These are phyloP conservation scores for Dicyrtoma fusca DNA, from an alignment of 2,888 invertebrate genomes.

Conservation along the genomic window DNA sequence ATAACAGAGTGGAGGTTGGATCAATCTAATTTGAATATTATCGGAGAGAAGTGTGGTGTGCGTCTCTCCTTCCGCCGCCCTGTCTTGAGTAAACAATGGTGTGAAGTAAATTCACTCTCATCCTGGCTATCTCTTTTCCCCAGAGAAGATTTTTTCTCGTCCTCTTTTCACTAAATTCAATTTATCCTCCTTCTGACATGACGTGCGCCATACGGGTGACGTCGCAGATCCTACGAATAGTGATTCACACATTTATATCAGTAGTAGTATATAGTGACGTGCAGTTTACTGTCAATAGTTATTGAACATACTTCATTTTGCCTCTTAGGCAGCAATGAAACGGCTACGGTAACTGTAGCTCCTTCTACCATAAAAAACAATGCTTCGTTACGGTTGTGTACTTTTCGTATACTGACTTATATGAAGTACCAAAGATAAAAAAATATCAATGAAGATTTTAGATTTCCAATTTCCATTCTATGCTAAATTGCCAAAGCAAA, in stretches of 20 bases:
- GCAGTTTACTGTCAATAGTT: too few species aligned
- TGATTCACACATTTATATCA: neutral
- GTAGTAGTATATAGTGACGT: neutral
- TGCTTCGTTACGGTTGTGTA: neutral
- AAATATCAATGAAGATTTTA: too few species aligned
- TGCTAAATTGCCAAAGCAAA: too few species aligned
- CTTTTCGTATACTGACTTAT: neutral
- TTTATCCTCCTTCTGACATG: neutral
- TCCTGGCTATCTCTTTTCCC: slow-evolving; percentile 47
- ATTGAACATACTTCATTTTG: too few species aligned
- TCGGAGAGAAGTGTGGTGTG: slow-evolving; percentile 21
- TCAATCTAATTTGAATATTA: slow-evolving; percentile 46
- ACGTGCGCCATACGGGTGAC: neutral
- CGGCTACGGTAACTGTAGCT: neutral
- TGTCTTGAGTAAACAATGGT: slow-evolving; percentile 43
- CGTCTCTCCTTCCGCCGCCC: neutral
- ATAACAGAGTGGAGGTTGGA: slow-evolving; percentile 20
- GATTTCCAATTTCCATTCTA: too few species aligned
- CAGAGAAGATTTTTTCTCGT: slow-evolving; percentile 40
- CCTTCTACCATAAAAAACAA: neutral
- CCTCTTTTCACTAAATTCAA: slow-evolving; percentile 15
- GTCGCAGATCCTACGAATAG: neutral
- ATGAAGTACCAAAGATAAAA: too few species aligned
- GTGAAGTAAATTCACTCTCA: slow-evolving; percentile 43
- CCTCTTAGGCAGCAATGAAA: neutral